Evolutionary conservation across 1,140 invertebrate genomes (phyloP).

Genomic region (Saccostrea cuccullata): DNA sequence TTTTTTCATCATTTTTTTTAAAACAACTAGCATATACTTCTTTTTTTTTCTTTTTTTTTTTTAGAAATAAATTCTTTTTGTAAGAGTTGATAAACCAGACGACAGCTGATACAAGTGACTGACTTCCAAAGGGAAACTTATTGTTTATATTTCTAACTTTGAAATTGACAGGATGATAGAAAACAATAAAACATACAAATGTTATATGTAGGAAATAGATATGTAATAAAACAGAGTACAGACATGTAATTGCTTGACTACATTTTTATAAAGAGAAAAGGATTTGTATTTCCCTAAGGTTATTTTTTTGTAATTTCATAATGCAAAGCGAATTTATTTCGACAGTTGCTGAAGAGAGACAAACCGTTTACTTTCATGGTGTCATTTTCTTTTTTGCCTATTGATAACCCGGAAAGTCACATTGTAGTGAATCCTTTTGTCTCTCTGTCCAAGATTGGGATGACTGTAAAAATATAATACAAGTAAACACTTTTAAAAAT

Average conservation of each 20-base stretch:
- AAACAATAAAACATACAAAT: background rate
- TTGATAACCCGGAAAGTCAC: too few relatives aligned
- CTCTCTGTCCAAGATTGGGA: too few relatives aligned
- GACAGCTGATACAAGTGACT: background rate
- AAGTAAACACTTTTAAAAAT: too few relatives aligned
- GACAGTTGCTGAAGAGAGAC: too few relatives aligned
- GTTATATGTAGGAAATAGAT: background rate
- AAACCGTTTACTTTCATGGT: too few relatives aligned
- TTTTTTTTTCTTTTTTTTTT: background rate
- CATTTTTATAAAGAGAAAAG: too few relatives aligned
- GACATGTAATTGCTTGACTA: background rate
- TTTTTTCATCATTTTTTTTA: conserved; percentile 15
- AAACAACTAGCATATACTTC: background rate
- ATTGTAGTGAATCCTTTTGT: too few relatives aligned
- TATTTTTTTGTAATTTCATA: too few relatives aligned
- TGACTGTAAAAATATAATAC: too few relatives aligned
- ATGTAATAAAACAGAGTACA: background rate
- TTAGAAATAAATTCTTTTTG: background rate
- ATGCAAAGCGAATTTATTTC: too few relatives aligned
- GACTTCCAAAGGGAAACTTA: background rate
- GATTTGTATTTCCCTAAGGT: too few relatives aligned
- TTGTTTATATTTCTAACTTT: background rate
- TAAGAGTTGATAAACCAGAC: background rate
- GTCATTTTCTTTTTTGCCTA: too few relatives aligned
- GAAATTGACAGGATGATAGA: background rate